These are phyloP conservation scores for Archocentrus centrarchus DNA, from an alignment of 2,113 vertebrate species.

Conservation along the genomic window DNA sequence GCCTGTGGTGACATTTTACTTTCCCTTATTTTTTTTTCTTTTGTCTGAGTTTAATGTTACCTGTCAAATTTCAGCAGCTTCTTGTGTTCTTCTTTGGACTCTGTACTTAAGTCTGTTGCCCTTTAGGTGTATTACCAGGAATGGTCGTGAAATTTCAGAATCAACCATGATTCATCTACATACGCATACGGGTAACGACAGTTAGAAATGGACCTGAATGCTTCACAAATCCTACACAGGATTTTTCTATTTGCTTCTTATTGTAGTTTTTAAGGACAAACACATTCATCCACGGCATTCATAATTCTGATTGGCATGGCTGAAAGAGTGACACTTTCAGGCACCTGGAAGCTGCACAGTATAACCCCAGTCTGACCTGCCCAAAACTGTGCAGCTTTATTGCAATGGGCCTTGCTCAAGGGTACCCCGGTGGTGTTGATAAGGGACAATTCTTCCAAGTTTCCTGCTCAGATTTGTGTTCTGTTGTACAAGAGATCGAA, in stretches of 20 bases:
- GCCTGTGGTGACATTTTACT: not conserved
- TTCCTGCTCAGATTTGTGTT: not conserved
- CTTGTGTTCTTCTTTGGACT: not conserved
- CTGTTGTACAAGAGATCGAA: not conserved
- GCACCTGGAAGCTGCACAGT: not conserved
- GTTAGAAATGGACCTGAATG: not conserved
- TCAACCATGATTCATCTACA: not conserved
- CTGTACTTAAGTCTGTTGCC: not conserved
- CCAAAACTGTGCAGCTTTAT: not conserved
- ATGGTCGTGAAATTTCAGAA: not conserved
- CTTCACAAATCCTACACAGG: not conserved
- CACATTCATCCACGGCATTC: not conserved
- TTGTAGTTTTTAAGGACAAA: not conserved
- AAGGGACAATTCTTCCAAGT: not conserved
- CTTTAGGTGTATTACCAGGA: not conserved
- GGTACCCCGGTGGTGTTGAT: not conserved
- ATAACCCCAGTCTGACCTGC: not conserved
- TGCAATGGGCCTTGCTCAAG: not conserved
- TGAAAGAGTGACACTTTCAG: not conserved
- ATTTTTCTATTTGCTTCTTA: not conserved
- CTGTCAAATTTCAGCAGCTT: conserved; percentile 6
- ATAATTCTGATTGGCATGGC: not conserved
- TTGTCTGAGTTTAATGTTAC: not conserved
- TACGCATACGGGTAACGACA: not conserved
- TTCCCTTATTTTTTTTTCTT: not conserved